Evolutionary conservation across 2,113 vertebrate species (phyloP).

Genomic region (Heterotilapia buettikoferi): DNA sequence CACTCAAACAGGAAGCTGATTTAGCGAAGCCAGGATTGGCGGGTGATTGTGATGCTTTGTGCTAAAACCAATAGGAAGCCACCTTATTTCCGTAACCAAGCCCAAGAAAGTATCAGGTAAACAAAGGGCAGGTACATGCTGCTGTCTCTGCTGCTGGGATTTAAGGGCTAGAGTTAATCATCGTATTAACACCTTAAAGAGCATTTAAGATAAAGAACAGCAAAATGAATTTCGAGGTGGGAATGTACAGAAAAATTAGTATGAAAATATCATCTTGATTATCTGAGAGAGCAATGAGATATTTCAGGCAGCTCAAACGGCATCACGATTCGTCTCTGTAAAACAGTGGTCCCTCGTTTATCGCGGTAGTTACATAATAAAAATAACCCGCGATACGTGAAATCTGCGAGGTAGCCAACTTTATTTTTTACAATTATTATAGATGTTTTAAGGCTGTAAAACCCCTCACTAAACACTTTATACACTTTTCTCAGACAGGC

Average conservation of each 20-base stretch:
- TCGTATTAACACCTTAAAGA: background rate
- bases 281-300: background rate
- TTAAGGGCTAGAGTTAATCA: background rate
- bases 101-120: background rate
- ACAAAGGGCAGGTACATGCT: background rate
- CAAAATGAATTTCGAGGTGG: background rate
- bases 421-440: background rate
- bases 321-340: background rate
- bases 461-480: background rate
- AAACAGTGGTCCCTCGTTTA: background rate
- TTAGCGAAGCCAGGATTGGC: background rate
- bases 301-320: background rate
- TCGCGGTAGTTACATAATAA: rapidly evolving
- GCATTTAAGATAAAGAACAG: background rate
- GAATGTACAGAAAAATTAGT: background rate
- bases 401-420: background rate
- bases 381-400: rapidly evolving
- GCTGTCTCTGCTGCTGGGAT: background rate
- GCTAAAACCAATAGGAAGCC: background rate
- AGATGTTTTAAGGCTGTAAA: background rate
- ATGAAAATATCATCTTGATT: background rate
- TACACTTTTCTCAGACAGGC: background rate
- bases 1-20: rapidly evolving
- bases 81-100: background rate
- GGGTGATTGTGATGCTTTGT: background rate